phyloP scores from a whole-genome alignment of 2,888 invertebrate genomes.

The Cephus nigrinus region DNA sequence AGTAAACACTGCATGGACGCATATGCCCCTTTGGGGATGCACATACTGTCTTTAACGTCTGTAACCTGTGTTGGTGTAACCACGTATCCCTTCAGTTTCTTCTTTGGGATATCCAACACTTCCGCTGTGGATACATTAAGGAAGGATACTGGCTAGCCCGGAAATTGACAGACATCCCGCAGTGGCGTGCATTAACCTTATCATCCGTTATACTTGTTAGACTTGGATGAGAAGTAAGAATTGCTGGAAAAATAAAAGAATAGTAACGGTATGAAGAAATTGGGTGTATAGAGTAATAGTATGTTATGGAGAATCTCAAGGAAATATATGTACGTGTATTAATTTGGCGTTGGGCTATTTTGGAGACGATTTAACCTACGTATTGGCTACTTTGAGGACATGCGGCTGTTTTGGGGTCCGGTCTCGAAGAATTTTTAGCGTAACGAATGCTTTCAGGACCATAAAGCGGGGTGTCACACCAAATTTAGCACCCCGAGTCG shows the following conservation, averaged over 20 bases:
- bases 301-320: neutral
- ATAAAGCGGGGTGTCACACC: no score
- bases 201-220: neutral
- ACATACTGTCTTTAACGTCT: neutral
- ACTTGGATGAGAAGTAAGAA: neutral
- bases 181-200: conserved; percentile 42
- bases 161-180: conserved; percentile 49
- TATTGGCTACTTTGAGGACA: no score
- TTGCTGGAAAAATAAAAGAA: neutral
- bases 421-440: no score
- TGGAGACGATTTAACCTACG: no score
- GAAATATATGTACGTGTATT: no score
- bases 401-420: no score
- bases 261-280: neutral
- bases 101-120: neutral
- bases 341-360: no score
- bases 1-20: neutral
- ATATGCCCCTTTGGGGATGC: neutral
- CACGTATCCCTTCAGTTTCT: neutral
- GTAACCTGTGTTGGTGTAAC: neutral
- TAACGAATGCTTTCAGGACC: no score
- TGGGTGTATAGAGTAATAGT: neutral
- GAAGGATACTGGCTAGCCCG: conserved; percentile 23
- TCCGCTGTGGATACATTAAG: neutral
- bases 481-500: no score